Evolutionary conservation across 1,140 invertebrate genomes (phyloP).

Genomic region (Catajapyx aquilonaris): DNA sequence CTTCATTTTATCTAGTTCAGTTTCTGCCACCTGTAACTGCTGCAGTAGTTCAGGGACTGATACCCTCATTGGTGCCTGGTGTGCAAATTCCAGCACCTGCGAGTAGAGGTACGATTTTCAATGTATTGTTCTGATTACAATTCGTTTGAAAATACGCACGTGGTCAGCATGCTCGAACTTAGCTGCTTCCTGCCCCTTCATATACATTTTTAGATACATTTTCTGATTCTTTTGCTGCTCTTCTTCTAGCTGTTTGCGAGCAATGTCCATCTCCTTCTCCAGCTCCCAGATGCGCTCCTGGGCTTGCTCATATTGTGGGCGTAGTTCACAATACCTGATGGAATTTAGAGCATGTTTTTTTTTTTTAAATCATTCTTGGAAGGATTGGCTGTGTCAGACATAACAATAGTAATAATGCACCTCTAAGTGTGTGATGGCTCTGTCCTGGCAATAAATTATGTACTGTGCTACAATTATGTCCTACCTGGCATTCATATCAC

Average conservation of each 20-base stretch:
- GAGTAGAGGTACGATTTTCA: too few relatives aligned
- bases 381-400: too few relatives aligned
- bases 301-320: slow-evolving; percentile 18
- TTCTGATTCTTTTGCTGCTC: slow-evolving; percentile 54
- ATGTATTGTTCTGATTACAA: background rate
- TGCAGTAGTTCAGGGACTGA: slow-evolving; percentile 53
- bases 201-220: slow-evolving; percentile 61
- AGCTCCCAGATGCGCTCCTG: slow-evolving; percentile 25
- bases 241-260: slow-evolving; percentile 23
- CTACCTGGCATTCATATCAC: slow-evolving; percentile 44
- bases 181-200: slow-evolving; percentile 54
- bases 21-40: slow-evolving; percentile 55
- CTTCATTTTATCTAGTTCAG: slow-evolving; percentile 62
- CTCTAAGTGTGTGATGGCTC: too few relatives aligned
- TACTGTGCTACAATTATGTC: too few relatives aligned
- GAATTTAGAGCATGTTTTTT: too few relatives aligned
- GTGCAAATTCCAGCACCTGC: slow-evolving; percentile 23
- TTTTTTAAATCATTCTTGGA: too few relatives aligned
- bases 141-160: slow-evolving; percentile 16
- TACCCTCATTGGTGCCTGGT: slow-evolving; percentile 29
- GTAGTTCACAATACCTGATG: slow-evolving; percentile 22
- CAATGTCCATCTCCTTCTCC: slow-evolving; percentile 38
- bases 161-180: slow-evolving; percentile 39
- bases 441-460: too few relatives aligned
- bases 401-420: too few relatives aligned